Base-by-base conservation (phyloP, 2,888 invertebrate genomes). In the Amphipyra berbera region DNA sequence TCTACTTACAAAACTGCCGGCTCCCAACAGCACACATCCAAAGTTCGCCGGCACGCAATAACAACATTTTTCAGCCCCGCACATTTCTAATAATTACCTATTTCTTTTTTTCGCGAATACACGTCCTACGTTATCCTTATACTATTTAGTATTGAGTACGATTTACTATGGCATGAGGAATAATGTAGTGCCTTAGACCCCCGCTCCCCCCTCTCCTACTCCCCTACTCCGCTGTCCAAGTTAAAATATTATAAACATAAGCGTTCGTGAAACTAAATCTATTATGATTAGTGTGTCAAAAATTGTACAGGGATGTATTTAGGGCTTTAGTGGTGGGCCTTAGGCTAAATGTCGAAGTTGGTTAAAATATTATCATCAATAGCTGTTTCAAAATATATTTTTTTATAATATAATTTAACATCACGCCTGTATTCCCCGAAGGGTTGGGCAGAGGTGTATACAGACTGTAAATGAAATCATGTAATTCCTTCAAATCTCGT, bases 1-100 rank as follows among this genome's bases (percentile, higher is more conserved):
- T n/a, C n/a, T n/a, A 81, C 84, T 82, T 70, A 84, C 84, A 48
- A 82, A 77, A 42, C 73, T 77, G 0, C 13, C 6, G 6, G 67
- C 14, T 10, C 82, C 84, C 10, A 78, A 6, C 2, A 78, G 6
- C 8, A 82, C 21, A 27, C 78, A 78, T 10, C 76, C 82, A 0
- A 67, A 5, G 46, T 81, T 73, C 46, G 77, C 33, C 0, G 82
- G 75, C 0, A 84, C 12, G 13, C 66, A 46, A 49, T 63, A 81
- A 52, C 79, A 84, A 46, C 78, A 84, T 46, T 56, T 79, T 14
- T 76, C 72, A 0, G 65, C 33, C 61, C 52, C 57, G 12, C 73
- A 76, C 77, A 77, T 77, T 42, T 46, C 67, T 49, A 12, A n/a
- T n/a, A n/a, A n/a, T n/a, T n/a, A n/a, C n/a, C n/a, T 8, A 9